Percentiles rank a stretch among this genome's conserved stretches.
Evolutionary conservation across 2,888 invertebrate genomes (phyloP).

Genomic region (Listrodromus nycthemerus): DNA sequence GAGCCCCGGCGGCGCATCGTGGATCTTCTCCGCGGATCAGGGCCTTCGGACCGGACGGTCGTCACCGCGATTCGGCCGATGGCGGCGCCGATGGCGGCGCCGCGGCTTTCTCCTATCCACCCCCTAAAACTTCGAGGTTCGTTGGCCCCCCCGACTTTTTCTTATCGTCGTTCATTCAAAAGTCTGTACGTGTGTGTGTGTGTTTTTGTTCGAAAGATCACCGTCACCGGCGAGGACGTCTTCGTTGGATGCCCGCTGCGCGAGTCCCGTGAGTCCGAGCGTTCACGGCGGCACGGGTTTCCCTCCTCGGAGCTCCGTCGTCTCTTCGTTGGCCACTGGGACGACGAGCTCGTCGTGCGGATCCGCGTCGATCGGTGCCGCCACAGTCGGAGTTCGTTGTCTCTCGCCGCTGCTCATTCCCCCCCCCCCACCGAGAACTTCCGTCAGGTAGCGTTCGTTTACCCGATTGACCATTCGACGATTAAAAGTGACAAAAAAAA

Average conservation of each 20-base stretch:
- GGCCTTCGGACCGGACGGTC: conserved; percentile 93
- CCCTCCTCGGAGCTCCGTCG: conserved; percentile 89
- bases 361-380: conserved; percentile 73
- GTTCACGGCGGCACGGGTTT: conserved; percentile 86
- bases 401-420: conserved; percentile 92
- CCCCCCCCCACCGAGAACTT: conserved; percentile 86
- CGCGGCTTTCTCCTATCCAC: conserved; percentile 81
- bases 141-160: neutral
- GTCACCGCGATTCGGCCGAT: conserved; percentile 81
- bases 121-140: conserved; percentile 80
- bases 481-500: no score
- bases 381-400: conserved; percentile 85
- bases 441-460: conserved; percentile 82
- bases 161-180: neutral
- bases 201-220: conserved; percentile 86
- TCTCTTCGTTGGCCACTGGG: conserved; percentile 87
- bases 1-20: conserved; percentile 88
- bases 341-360: conserved; percentile 83
- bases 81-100: no score
- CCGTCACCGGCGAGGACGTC: conserved; percentile 92
- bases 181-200: no score
- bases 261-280: conserved; percentile 85
- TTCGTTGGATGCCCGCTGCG: conserved; percentile 91
- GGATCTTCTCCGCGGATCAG: conserved; percentile 94
- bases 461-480: no score